Conservation (phyloP, 2,113 vertebrate species). For the Bos javanicus region DNA sequence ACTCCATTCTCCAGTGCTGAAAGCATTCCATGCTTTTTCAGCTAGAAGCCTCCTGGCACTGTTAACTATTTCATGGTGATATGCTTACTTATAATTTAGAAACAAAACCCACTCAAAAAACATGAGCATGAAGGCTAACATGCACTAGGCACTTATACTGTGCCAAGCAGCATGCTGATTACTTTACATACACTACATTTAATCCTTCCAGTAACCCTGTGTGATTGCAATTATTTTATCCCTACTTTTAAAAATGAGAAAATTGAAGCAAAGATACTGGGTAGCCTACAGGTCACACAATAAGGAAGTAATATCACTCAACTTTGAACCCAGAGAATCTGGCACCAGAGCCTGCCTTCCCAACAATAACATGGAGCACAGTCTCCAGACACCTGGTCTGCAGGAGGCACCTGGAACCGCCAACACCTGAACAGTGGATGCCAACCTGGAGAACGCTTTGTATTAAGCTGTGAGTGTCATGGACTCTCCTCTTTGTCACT, state of each 20-base stretch:
- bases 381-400: background rate
- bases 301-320: background rate
- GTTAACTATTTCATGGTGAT: background rate
- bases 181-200: background rate
- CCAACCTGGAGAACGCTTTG: background rate
- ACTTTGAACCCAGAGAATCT: background rate
- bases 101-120: background rate
- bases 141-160: background rate
- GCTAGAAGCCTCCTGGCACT: background rate
- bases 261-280: background rate
- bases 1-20: background rate
- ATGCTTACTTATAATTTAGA: background rate
- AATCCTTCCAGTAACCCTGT: background rate
- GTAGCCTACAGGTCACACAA: background rate
- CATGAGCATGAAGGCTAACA: background rate
- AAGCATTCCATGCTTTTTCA: background rate
- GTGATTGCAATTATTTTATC: background rate
- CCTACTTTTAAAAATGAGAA: background rate
- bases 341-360: background rate
- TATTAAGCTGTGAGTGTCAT: background rate
- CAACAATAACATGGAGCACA: background rate
- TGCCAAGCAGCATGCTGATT: background rate
- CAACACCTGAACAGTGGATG: too few relatives aligned
- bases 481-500: background rate
- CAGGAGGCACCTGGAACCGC: background rate